Evolutionary conservation across 2,888 invertebrate species (phyloP), one percentile per base, ranked within the genome.

Genomic region (Lycia hirtaria): DNA sequence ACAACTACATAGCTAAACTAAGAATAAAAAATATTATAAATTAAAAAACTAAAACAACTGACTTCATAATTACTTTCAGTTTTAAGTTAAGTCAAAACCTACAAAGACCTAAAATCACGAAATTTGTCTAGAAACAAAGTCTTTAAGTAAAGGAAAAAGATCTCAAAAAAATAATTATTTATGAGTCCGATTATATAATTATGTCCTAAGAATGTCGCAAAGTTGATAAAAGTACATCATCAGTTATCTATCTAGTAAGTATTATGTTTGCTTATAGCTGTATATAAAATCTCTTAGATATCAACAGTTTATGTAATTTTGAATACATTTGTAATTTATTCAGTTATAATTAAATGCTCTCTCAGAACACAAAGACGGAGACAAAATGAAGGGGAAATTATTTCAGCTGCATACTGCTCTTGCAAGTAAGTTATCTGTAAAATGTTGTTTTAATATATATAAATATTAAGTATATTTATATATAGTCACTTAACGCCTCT

Each of bases 351-450:
- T 17, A 28, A 33, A 24, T 47, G 33, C 28, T 28, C 40, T 47
- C 22, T 44, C 17, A 22, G 10, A 40, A 20, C 44, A 47, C 20
- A 33, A 12, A 10, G 33, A 10, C 17, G 7, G 17, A n/a, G 38
- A 19, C 41, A 63, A 64, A 45, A 72, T 68, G 68, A 64, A 64
- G 14, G 68, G 69, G 17, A 71, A 57, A 41, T 38, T 71, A 15
- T 64, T 66, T 55, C 72, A 72, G 35, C n/a, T 61, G 0, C 68
- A 69, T 30, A 66, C 69, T n/a, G 64, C 71, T 4, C 37, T 69
- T 12, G 67, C 71, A 37, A 56, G 72, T 71, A 53, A 67, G 70
- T 51, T 12, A 40, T 78, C 5, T 0, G 5, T 10, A 12, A n/a
- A n/a, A n/a, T n/a, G n/a, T n/a, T n/a, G n/a, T n/a, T n/a, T n/a